Percentiles rank a stretch among this genome's conserved stretches.
phyloP scores from a whole-genome alignment of 2,888 invertebrate species.

The Andrena flavipes region DNA sequence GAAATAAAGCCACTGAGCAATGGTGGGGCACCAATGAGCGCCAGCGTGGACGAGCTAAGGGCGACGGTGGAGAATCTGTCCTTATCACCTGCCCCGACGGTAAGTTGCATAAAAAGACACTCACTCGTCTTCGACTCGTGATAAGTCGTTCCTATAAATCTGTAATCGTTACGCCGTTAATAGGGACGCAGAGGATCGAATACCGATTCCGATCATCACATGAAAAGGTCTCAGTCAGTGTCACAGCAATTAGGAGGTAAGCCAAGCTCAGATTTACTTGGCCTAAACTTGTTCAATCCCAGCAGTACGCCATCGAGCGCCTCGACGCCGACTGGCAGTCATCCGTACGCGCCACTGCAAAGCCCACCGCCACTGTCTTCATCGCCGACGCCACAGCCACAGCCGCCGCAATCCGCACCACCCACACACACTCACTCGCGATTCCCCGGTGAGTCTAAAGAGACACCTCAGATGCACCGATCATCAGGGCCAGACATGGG shows the following conservation, averaged over 20 bases:
- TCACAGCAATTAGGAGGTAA: slow-evolving; percentile 91
- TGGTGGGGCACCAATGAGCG: slow-evolving; percentile 95
- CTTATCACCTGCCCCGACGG: slow-evolving; percentile 91
- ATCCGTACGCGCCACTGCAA: slow-evolving; percentile 94
- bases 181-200: slow-evolving; percentile 89
- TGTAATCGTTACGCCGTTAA: slow-evolving; percentile 13
- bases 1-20: slow-evolving; percentile 98
- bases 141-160: neutral
- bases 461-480: neutral
- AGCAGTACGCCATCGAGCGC: slow-evolving; percentile 94
- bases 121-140: neutral
- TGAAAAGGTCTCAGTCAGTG: slow-evolving; percentile 91
- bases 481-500: slow-evolving; percentile 2
- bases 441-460: slow-evolving; percentile 85
- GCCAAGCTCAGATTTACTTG: slow-evolving; percentile 92
- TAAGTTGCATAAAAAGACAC: slow-evolving; percentile 77
- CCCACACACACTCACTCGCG: slow-evolving; percentile 81
- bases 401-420: slow-evolving; percentile 81
- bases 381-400: slow-evolving; percentile 79
- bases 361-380: slow-evolving; percentile 86
- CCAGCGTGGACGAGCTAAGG: slow-evolving; percentile 97
- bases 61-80: slow-evolving; percentile 97
- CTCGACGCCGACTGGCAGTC: slow-evolving; percentile 90
- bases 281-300: slow-evolving; percentile 89
- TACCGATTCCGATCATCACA: slow-evolving; percentile 88